Percentiles rank a stretch among this genome's conserved stretches.
Evolutionary conservation across 2,888 invertebrate species (phyloP).

Genomic region (Carcina quercana): DNA sequence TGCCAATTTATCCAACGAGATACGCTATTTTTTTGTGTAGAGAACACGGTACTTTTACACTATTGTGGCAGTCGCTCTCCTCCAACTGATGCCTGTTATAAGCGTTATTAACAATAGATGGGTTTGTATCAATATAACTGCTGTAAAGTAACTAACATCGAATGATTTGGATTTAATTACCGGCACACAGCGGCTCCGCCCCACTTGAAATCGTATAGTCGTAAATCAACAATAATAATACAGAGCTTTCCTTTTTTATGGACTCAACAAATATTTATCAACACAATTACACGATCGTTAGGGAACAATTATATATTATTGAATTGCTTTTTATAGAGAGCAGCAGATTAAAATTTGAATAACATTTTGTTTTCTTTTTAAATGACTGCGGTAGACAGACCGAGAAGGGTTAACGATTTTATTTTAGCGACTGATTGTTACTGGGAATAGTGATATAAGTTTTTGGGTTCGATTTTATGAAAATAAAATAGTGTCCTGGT

Average conservation of each 20-base stretch:
- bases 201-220: conserved; percentile 43
- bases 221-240: conserved; percentile 62
- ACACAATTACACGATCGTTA: conserved; percentile 67
- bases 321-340: conserved; percentile 35
- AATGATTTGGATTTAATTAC: conserved; percentile 64
- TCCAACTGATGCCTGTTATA: neutral
- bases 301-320: conserved; percentile 41
- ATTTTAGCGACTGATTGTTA: too few species aligned
- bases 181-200: conserved; percentile 50
- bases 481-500: too few species aligned
- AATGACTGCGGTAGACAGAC: too few species aligned
- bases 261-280: conserved; percentile 64
- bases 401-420: too few species aligned
- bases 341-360: too few species aligned
- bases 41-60: neutral
- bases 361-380: too few species aligned
- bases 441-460: too few species aligned
- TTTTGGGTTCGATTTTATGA: too few species aligned
- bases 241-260: conserved; percentile 48
- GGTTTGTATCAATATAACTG: conserved; percentile 49
- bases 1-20: too few species aligned
- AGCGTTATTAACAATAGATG: conserved; percentile 43
- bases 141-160: conserved; percentile 42
- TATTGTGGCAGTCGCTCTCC: neutral
- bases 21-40: conserved; percentile 4